A percentile compares a stretch with the other conserved stretches of the same genome.
Conservation (phyloP, 2,797 vertebrate species). For the Chelon auratus region DNA sequence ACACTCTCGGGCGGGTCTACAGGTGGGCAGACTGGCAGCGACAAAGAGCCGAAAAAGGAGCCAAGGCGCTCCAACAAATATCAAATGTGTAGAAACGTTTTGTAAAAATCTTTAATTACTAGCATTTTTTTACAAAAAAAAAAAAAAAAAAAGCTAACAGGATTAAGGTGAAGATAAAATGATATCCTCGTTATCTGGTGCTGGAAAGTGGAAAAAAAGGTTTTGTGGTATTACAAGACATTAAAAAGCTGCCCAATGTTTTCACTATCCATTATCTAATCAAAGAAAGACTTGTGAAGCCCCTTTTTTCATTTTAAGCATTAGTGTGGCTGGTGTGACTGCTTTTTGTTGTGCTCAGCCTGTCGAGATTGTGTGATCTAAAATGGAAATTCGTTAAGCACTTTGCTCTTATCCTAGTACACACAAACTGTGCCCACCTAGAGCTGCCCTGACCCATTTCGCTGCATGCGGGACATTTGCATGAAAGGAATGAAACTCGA, state of each 20-base stretch:
- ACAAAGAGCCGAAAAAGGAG: not conserved
- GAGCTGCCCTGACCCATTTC: constrained; percentile 86
- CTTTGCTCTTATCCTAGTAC: constrained; percentile 78
- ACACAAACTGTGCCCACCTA: constrained; percentile 79
- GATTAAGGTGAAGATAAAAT: constrained; percentile 6
- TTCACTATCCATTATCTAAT: constrained; percentile 59
- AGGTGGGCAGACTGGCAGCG: constrained; percentile 59
- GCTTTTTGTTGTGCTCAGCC: constrained; percentile 69
- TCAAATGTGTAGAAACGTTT: constrained; percentile 12
- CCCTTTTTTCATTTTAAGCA: constrained; percentile 58
- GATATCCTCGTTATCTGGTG: constrained; percentile 13
- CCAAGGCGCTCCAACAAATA: constrained; percentile 9
- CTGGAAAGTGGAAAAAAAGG: constrained; percentile 34
- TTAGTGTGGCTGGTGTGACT: constrained; percentile 37
- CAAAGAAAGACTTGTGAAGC: constrained; percentile 53
- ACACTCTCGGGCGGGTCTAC: constrained; percentile 45
- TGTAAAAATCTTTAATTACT: constrained; percentile 13
- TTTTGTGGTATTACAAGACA: constrained; percentile 26
- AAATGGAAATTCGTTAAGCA: constrained; percentile 84
- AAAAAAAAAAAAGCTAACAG: constrained; percentile 5
- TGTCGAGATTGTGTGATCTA: constrained; percentile 78
- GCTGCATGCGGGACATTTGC: constrained; percentile 85
- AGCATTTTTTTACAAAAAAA: not conserved
- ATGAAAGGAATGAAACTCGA: constrained; percentile 86
- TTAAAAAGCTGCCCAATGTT: constrained; percentile 50